phyloP scores from a whole-genome alignment of 1,140 invertebrate genomes.

The Antheraea mylitta region DNA sequence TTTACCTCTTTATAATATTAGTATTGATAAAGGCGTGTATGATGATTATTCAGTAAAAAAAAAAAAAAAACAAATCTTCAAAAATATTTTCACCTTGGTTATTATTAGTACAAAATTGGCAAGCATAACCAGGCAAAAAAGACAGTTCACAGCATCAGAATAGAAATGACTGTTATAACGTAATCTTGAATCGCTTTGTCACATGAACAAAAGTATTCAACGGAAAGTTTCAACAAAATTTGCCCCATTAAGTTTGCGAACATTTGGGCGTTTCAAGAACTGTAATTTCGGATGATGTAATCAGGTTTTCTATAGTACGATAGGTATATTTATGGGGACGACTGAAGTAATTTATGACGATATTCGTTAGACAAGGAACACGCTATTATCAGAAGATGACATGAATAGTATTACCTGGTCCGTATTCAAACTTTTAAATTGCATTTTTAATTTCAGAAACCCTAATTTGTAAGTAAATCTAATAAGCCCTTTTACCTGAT shows the following conservation, averaged over 20 bases:
- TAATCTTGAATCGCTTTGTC: slow-evolving; percentile 1
- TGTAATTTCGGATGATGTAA: slow-evolving; percentile 3
- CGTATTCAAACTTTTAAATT: neutral
- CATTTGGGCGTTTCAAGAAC: neutral
- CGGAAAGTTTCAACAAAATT: neutral
- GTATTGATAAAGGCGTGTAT: too few species aligned
- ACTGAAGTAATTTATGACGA: neutral
- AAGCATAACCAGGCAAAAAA: neutral
- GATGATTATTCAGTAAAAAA: neutral
- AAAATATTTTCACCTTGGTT: neutral
- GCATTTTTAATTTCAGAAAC: neutral
- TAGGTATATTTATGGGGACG: neutral
- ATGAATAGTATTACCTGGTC: neutral
- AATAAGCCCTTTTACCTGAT: too few species aligned
- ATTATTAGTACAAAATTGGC: neutral
- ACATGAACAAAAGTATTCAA: slow-evolving; percentile 1
- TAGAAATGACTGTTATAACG: neutral
- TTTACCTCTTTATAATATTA: too few species aligned
- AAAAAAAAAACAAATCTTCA: neutral
- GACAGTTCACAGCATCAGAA: neutral
- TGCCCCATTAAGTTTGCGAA: neutral
- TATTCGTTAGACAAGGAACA: neutral
- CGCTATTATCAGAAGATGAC: neutral
- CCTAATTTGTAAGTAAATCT: neutral
- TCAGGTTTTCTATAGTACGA: neutral